Percentiles rank a stretch among this genome's conserved stretches.
phyloP scores from a whole-genome alignment of 35 echinoderm and acorn worm species.

The Heliocidaris erythrogramma region DNA sequence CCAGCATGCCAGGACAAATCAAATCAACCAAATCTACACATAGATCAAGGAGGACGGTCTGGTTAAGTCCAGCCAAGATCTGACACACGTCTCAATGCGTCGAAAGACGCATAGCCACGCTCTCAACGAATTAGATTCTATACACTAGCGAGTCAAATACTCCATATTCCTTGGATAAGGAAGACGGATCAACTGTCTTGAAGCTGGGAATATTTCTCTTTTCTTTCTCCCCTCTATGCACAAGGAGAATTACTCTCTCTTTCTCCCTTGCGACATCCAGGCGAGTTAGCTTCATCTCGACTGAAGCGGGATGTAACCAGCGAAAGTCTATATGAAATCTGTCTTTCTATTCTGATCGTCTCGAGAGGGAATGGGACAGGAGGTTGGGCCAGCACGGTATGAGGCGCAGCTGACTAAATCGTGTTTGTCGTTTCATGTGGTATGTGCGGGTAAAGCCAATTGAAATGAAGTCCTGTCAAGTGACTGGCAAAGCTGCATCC shows the following conservation, averaged over 20 bases:
- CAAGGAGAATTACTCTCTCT: not conserved
- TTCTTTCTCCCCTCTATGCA: not conserved
- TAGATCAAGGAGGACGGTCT: not conserved
- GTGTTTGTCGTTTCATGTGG: not conserved
- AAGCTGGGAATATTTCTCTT: not conserved
- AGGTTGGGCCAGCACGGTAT: not conserved
- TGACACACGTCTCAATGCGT: not conserved
- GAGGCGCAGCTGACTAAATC: not conserved
- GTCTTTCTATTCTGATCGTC: not conserved
- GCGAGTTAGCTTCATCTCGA: not conserved
- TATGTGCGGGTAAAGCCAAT: conserved; percentile 9
- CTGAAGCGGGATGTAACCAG: not conserved
- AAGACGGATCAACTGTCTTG: not conserved
- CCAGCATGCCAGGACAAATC: not conserved
- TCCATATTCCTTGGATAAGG: not conserved
- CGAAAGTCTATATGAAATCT: not conserved
- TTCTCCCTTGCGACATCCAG: not conserved
- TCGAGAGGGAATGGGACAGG: not conserved
- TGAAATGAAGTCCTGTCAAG: conserved; percentile 3
- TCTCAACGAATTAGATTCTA: not conserved
- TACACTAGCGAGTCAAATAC: not conserved
- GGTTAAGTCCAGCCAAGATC: not conserved
- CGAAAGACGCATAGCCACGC: not conserved
- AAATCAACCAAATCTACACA: not conserved
- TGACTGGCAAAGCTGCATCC: not conserved